phyloP scores from a whole-genome alignment of 2,888 invertebrate species.

The Zaprionus obscuricornis region DNA sequence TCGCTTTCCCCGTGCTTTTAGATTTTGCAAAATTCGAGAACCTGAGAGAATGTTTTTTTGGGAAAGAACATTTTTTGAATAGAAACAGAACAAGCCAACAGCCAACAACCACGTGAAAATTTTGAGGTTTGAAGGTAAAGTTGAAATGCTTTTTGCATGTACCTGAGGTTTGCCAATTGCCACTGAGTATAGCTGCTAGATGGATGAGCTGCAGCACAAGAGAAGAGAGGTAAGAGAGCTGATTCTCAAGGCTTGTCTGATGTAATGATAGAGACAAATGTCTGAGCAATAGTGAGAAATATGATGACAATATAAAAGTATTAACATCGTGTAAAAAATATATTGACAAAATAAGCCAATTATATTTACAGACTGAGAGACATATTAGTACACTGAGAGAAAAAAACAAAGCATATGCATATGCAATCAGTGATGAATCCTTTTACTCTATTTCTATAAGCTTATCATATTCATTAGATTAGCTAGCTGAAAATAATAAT shows the following conservation, averaged over 20 bases:
- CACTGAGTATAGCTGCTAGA: slow-evolving; percentile 15
- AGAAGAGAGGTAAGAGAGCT: not conserved
- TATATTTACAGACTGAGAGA: slow-evolving; percentile 3
- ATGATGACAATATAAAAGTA: too few species aligned
- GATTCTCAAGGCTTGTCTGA: too few species aligned
- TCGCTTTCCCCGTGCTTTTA: not conserved
- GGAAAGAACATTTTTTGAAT: slow-evolving; percentile 8
- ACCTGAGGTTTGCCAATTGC: slow-evolving; percentile 51
- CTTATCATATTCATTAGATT: slow-evolving; percentile 57
- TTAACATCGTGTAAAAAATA: not conserved
- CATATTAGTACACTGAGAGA: slow-evolving; percentile 5
- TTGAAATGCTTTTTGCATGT: slow-evolving; percentile 69
- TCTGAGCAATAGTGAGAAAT: slow-evolving; percentile 4
- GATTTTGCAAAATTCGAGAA: not conserved
- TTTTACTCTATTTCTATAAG: slow-evolving; percentile 18
- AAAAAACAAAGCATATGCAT: not conserved
- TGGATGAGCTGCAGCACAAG: not conserved
- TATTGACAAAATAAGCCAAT: slow-evolving; percentile 3
- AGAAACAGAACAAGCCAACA: too few species aligned
- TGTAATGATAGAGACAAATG: too few species aligned
- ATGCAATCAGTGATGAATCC: slow-evolving; percentile 32
- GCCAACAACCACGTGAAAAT: not conserved
- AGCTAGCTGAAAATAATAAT: slow-evolving; percentile 27
- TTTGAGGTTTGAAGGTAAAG: slow-evolving; percentile 26
- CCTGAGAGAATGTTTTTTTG: not conserved